These are phyloP conservation scores for Phaonia tiefii DNA, from an alignment of 2,888 invertebrate species.

Conservation along the genomic window DNA sequence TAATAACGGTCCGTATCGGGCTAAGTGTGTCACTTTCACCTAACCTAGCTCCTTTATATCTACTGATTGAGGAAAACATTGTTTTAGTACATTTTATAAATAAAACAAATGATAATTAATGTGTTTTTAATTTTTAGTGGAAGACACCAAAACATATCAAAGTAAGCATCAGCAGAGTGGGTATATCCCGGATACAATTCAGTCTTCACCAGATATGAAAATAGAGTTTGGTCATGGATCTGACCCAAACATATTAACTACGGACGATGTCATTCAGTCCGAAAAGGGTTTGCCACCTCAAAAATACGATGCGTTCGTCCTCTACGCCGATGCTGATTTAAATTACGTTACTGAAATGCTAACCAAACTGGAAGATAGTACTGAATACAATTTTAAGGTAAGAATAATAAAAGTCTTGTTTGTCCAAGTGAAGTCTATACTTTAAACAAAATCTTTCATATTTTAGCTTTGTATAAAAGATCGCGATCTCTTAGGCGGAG, in stretches of 20 bases:
- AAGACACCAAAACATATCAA: slow-evolving; percentile 72
- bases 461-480: slow-evolving; percentile 87
- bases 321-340: slow-evolving; percentile 88
- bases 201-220: not conserved
- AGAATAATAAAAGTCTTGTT: slow-evolving; percentile 21
- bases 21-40: too few species aligned
- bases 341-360: slow-evolving; percentile 86
- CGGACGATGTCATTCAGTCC: slow-evolving; percentile 82
- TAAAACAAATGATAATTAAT: too few species aligned
- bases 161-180: slow-evolving; percentile 68
- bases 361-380: slow-evolving; percentile 83
- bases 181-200: slow-evolving; percentile 45
- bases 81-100: too few species aligned
- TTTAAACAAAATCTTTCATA: too few species aligned
- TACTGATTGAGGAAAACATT: too few species aligned
- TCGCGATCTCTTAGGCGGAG: slow-evolving; percentile 86
- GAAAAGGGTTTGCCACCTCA: slow-evolving; percentile 82
- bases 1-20: too few species aligned
- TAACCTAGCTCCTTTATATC: too few species aligned
- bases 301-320: slow-evolving; percentile 89
- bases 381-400: slow-evolving; percentile 84
- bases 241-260: slow-evolving; percentile 78
- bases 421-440: not conserved
- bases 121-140: slow-evolving; percentile 70
- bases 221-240: slow-evolving; percentile 68